Percentiles rank a stretch among this genome's conserved stretches.
Evolutionary conservation across 2,797 vertebrate genomes (phyloP).

Genomic region (Malurus splendens): DNA sequence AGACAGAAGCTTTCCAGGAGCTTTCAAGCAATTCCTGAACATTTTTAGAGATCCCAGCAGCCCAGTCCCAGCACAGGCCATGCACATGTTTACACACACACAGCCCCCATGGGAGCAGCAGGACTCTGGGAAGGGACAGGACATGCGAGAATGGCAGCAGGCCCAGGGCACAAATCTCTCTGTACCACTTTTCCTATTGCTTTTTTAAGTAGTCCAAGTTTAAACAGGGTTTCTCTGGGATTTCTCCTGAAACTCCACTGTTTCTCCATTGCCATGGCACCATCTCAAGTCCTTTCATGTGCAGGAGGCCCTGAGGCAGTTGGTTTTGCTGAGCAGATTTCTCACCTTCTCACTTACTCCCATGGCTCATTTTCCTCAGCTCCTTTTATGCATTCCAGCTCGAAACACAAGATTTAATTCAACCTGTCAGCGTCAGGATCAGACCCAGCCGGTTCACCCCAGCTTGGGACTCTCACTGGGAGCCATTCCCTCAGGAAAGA

Average conservation of each 20-base stretch:
- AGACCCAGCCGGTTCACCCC: not conserved
- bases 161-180: not conserved
- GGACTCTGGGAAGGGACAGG: accelerated
- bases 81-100: accelerated
- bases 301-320: not conserved
- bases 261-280: not conserved
- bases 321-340: constrained; percentile 3
- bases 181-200: not conserved
- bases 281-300: not conserved
- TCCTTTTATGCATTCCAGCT: not conserved
- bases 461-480: not conserved
- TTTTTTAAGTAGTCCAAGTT: not conserved
- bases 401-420: not conserved
- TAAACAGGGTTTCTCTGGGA: not conserved
- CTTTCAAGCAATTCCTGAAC: not conserved
- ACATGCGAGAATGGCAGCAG: accelerated
- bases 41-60: not conserved
- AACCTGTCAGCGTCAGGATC: not conserved
- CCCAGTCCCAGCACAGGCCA: not conserved
- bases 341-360: not conserved
- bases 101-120: not conserved
- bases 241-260: not conserved
- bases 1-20: not conserved
- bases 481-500: not conserved
- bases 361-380: not conserved